Base-by-base conservation (phyloP, 2,888 invertebrate genomes). In the Dryococelus australis region DNA sequence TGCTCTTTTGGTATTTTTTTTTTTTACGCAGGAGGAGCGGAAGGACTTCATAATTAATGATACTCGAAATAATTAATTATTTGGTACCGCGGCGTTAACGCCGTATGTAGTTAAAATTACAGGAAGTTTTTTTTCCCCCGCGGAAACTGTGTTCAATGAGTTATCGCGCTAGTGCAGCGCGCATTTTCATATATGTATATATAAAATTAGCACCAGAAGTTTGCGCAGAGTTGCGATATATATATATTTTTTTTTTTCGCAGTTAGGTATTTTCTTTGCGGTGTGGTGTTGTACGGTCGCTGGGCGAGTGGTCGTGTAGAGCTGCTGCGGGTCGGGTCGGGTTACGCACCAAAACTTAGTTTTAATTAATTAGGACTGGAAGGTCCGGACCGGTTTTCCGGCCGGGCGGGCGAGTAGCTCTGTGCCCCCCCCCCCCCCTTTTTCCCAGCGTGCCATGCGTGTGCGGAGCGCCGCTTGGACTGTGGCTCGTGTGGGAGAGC, bases 341-440 rank as follows among this genome's bases (percentile, higher is more conserved):
- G 65, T 65, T 65, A 65, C 65, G 20, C 65, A 12, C 65, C 65
- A 16, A 12, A 20, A 65, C 65, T 65, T 65, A 65, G 16, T 65
- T 65, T 65, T 65, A 65, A 65, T 65, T 65, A 65, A 65, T 65
- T 65, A 65, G 65, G 65, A 65, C 65, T 65, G 65, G 65, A 13
- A 65, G 16, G 65, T 65, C 65, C 20, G 65, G 16, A n/a, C 65
- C 20, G 10, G 65, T 65, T 65, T 65, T 65, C 65, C 65, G 65
- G 65, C 24, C 65, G 65, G 65, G 10, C 65, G 24, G 65, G 20
- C 65, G 24, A 16, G 20, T 24, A 8, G 65, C 65, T 8, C 16
- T n/a, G n/a, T n/a, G n/a, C n/a, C n/a, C n/a, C n/a, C n/a, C n/a
- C n/a, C n/a, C n/a, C n/a, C n/a, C n/a, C n/a, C n/a, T n/a, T n/a